Evolutionary conservation across 2,888 invertebrate genomes (phyloP).

Genomic region (Epirrita christyi): DNA sequence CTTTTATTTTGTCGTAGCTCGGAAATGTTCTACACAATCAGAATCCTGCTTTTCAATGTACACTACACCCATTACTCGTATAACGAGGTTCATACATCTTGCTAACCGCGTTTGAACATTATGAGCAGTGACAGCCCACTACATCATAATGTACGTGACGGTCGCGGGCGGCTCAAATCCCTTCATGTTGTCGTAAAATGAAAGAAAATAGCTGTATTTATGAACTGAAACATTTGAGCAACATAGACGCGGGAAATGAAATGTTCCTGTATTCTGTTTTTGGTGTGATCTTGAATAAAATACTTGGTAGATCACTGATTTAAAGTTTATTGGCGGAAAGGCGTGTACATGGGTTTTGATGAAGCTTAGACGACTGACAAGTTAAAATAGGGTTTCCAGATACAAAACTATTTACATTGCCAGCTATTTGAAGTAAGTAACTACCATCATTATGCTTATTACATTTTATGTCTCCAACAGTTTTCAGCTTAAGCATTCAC

Average conservation of each 20-base stretch:
- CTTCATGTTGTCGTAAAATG: conserved; percentile 18
- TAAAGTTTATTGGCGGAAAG: too few relatives aligned
- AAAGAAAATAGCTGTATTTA: conserved; percentile 16
- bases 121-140: conserved; percentile 26
- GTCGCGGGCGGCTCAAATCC: conserved; percentile 17
- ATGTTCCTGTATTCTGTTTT: not conserved
- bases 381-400: too few relatives aligned
- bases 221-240: not conserved
- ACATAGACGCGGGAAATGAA: not conserved
- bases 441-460: too few relatives aligned
- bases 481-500: too few relatives aligned
- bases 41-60: not conserved
- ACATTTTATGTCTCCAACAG: too few relatives aligned
- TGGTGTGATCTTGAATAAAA: too few relatives aligned
- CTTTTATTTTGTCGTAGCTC: not conserved
- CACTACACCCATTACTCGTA: conserved; percentile 6
- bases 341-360: too few relatives aligned
- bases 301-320: too few relatives aligned
- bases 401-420: too few relatives aligned
- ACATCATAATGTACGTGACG: conserved; percentile 29
- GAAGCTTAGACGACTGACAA: too few relatives aligned
- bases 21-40: not conserved
- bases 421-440: too few relatives aligned
- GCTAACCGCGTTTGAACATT: conserved; percentile 25
- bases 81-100: conserved; percentile 24